Percentiles rank a stretch among this genome's conserved stretches.
Evolutionary conservation across 2,113 vertebrate genomes (phyloP).

Genomic region (Upupa epops): DNA sequence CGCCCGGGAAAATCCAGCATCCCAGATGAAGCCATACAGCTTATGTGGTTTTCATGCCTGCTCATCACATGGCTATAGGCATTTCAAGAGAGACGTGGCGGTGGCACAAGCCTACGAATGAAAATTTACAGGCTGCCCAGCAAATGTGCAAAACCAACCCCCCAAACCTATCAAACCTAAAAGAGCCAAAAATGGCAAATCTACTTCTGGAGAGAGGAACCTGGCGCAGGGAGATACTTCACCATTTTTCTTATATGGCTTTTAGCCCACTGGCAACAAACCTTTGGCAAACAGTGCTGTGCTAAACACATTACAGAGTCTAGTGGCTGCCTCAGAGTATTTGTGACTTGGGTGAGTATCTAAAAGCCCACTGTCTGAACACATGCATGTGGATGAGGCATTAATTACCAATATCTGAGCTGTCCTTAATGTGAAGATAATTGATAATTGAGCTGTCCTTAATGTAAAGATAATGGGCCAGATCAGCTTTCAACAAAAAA

Average conservation of each 20-base stretch:
- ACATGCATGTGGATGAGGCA: background rate
- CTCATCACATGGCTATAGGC: background rate
- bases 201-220: background rate
- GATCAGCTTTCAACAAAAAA: background rate
- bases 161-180: background rate
- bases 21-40: background rate
- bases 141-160: background rate
- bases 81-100: background rate
- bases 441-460: background rate
- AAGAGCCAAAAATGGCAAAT: background rate
- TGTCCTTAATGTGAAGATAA: slow-evolving; percentile 30
- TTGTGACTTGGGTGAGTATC: background rate
- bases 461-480: background rate
- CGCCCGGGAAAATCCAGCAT: background rate
- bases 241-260: accelerated
- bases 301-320: background rate
- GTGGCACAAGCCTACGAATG: background rate
- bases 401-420: background rate
- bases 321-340: background rate
- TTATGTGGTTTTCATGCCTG: background rate
- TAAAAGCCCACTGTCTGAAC: background rate
- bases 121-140: background rate
- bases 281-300: background rate
- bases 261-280: background rate
- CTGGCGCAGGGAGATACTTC: background rate